These are phyloP conservation scores for Lydus trimaculatus DNA, from an alignment of 2,888 invertebrate genomes.

Conservation along the genomic window DNA sequence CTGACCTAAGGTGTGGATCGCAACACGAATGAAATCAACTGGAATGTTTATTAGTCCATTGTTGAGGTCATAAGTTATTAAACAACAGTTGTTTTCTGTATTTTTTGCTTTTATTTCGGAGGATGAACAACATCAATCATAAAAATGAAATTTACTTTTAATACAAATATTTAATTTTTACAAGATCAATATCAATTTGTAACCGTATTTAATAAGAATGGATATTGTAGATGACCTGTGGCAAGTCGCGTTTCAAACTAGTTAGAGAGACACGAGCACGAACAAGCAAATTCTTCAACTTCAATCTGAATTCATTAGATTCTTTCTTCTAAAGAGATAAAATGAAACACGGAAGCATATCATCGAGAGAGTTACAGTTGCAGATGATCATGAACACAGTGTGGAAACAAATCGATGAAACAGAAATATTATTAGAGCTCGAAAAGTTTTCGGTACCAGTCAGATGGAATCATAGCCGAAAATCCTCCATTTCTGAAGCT, in stretches of 20 bases:
- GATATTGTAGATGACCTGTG: not conserved
- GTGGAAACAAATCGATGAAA: too few species aligned
- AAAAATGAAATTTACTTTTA: not conserved
- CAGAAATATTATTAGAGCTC: too few species aligned
- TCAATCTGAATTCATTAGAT: not conserved
- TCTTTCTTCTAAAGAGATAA: not conserved
- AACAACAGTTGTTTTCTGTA: not conserved
- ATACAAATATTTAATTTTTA: not conserved
- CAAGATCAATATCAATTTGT: slow-evolving; percentile 13
- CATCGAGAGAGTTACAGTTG: too few species aligned
- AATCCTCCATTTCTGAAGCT: too few species aligned
- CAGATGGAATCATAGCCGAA: too few species aligned
- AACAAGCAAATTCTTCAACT: not conserved
- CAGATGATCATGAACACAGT: too few species aligned
- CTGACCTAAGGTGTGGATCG: slow-evolving; percentile 32
- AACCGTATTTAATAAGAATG: not conserved
- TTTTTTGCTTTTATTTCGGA: too few species aligned
- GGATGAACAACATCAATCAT: too few species aligned
- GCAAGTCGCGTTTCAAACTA: not conserved
- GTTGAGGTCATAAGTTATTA: slow-evolving; percentile 7
- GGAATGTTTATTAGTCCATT: slow-evolving; percentile 14
- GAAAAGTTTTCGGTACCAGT: too few species aligned
- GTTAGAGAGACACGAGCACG: not conserved
- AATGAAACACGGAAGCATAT: not conserved
- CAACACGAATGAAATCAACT: slow-evolving; percentile 35